Evolutionary conservation across 2,113 vertebrate species (phyloP).

Genomic region (rat (Rattus norvegicus)): GRCr8 NC_086028.1:36024001-36024500

Average conservation of each 20-base stretch:
- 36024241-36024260: neutral
- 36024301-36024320: neutral
- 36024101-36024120: neutral
- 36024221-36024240: neutral
- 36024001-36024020: neutral
- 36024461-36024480: neutral
- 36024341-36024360: neutral
- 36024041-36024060: no score
- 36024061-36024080: neutral
- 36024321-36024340: constrained; percentile 24
- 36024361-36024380: constrained; percentile 51
- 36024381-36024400: neutral
- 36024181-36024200: neutral
- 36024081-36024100: neutral
- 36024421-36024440: constrained; percentile 10
- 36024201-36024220: neutral
- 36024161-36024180: neutral
- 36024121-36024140: neutral
- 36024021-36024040: neutral
- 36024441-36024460: constrained; percentile 65
- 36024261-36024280: neutral
- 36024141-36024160: neutral
- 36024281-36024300: neutral
- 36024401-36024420: neutral
- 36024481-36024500: constrained; percentile 60